Percentiles rank a stretch among this genome's conserved stretches.
Conservation (phyloP, 2,113 vertebrate genomes). For the Chiloscyllium plagiosum region DNA sequence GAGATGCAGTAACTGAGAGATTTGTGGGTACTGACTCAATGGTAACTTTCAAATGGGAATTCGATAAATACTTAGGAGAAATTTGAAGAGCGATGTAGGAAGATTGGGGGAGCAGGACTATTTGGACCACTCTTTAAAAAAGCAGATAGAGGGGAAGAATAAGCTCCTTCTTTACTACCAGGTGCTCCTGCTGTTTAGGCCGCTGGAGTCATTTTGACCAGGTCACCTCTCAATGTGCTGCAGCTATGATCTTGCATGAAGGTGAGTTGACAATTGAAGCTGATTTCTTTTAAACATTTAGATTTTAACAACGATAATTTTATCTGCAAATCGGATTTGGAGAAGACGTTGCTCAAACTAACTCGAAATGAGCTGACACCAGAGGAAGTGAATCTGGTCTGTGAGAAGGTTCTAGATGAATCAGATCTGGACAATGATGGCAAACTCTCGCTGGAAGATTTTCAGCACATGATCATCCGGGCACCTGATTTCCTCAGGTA, state of each 20-base stretch:
- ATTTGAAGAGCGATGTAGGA: background rate
- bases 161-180: background rate
- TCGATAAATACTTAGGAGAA: background rate
- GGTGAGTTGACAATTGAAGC: background rate
- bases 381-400: constrained; percentile 81
- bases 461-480: constrained; percentile 84
- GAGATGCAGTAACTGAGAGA: background rate
- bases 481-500: constrained; percentile 97
- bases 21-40: background rate
- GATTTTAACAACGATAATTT: constrained; percentile 93
- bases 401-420: constrained; percentile 91
- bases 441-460: constrained; percentile 86
- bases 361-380: constrained; percentile 81
- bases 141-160: no score
- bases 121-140: background rate
- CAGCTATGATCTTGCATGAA: background rate
- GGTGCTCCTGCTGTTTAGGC: background rate
- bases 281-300: constrained; percentile 44
- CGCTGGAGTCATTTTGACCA: background rate
- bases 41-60: no score
- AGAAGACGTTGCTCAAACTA: constrained; percentile 83
- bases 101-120: background rate
- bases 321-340: constrained; percentile 83
- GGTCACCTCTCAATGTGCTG: background rate
- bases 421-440: constrained; percentile 84